Conservation (phyloP, 2,888 invertebrate genomes). For the Callimorpha dominula region DNA sequence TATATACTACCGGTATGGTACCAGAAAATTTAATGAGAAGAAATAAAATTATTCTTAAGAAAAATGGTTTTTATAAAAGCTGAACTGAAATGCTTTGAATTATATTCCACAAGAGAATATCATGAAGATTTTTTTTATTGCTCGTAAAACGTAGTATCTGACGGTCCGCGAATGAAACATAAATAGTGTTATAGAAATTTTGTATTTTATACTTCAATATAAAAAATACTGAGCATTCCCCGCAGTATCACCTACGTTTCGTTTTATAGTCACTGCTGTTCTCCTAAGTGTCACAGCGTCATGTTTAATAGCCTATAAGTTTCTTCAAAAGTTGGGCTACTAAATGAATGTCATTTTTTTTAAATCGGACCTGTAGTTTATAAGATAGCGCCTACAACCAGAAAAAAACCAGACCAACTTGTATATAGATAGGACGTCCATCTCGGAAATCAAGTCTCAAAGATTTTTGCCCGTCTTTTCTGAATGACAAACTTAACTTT, state of each 20-base stretch:
- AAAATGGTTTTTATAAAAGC: slow-evolving; percentile 2
- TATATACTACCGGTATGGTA: background rate
- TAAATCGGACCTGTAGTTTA: too few relatives aligned
- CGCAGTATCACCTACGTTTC: background rate
- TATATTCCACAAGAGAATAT: slow-evolving; percentile 21
- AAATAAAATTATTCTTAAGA: background rate
- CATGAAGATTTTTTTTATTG: slow-evolving; percentile 29
- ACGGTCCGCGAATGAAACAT: slow-evolving; percentile 13
- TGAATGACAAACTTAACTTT: too few relatives aligned
- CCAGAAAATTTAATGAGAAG: background rate
- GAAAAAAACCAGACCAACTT: too few relatives aligned
- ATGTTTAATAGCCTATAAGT: too few relatives aligned
- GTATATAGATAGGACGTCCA: too few relatives aligned
- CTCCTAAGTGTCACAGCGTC: too few relatives aligned
- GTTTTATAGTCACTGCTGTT: too few relatives aligned
- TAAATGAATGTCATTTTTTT: too few relatives aligned
- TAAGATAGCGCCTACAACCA: too few relatives aligned
- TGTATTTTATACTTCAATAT: background rate
- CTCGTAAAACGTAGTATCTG: slow-evolving; percentile 32
- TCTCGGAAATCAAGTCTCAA: too few relatives aligned
- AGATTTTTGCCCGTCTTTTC: too few relatives aligned
- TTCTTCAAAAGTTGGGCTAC: too few relatives aligned
- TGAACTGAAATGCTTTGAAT: slow-evolving; percentile 25
- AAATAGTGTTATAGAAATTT: background rate
- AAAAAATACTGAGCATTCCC: background rate